Conservation (phyloP, 2,113 vertebrate species). For the Scomber colias region DNA sequence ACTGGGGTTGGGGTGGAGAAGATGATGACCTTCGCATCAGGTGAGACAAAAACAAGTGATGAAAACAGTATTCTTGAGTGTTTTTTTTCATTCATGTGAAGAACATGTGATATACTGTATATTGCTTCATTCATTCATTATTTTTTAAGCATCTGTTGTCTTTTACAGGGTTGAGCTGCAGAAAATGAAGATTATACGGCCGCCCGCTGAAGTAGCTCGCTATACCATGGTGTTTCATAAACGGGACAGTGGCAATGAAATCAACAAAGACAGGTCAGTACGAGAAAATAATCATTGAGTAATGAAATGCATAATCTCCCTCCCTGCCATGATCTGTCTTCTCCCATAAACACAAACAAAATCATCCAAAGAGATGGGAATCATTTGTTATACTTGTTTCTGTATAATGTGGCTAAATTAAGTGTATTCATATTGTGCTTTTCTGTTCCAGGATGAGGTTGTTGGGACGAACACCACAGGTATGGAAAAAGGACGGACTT, state of each 20-base stretch:
- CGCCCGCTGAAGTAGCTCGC: slow-evolving; percentile 86
- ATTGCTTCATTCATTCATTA: neutral
- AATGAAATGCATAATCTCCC: too few relatives aligned
- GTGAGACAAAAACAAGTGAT: slow-evolving; percentile 75
- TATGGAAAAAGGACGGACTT: slow-evolving; percentile 92
- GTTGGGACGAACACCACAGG: slow-evolving; percentile 85
- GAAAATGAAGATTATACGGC: slow-evolving; percentile 91
- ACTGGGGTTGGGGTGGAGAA: slow-evolving; percentile 99
- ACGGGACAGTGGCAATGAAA: slow-evolving; percentile 92
- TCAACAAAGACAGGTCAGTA: slow-evolving; percentile 91
- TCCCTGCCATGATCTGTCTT: too few relatives aligned
- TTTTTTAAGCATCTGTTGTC: neutral
- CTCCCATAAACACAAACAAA: too few relatives aligned
- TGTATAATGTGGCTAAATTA: neutral
- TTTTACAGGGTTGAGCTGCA: slow-evolving; percentile 89
- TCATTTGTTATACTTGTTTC: neutral
- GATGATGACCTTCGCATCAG: slow-evolving; percentile 97
- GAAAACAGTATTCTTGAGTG: neutral
- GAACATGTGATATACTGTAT: neutral
- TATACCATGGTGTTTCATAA: slow-evolving; percentile 98
- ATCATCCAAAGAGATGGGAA: neutral
- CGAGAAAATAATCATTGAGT: neutral
- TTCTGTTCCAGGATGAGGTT: slow-evolving; percentile 89
- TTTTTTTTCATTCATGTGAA: neutral
- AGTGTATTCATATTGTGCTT: neutral